A percentile compares a stretch with the other conserved stretches of the same genome.
Evolutionary conservation across 2,888 invertebrate genomes (phyloP).

Genomic region (Eledona agricola): DNA sequence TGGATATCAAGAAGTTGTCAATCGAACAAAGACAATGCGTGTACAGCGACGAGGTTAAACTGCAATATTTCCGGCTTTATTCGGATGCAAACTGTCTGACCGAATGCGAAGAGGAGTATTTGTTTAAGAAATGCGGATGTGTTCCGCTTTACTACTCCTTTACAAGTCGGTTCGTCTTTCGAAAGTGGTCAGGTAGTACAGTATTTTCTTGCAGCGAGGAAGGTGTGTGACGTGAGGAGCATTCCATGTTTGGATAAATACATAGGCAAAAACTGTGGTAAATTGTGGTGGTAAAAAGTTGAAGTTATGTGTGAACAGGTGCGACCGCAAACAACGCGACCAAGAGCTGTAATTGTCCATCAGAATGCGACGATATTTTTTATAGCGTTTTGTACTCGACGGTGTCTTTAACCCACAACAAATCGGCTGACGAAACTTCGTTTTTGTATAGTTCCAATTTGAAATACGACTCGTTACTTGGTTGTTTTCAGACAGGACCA

Average conservation of each 20-base stretch:
- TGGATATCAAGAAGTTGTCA: constrained; percentile 45
- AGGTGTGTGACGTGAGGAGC: constrained; percentile 54
- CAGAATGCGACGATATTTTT: constrained; percentile 55
- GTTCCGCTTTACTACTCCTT: constrained; percentile 53
- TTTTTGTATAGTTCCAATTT: constrained; percentile 25
- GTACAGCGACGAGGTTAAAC: constrained; percentile 40
- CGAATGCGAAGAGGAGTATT: constrained; percentile 48
- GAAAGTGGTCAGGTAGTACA: constrained; percentile 24
- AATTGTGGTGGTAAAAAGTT: too few species aligned
- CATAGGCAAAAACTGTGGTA: too few species aligned
- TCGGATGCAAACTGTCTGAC: constrained; percentile 54
- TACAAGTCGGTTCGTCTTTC: constrained; percentile 34
- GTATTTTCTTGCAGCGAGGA: constrained; percentile 40
- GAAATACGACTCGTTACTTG: constrained; percentile 7
- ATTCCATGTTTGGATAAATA: constrained; percentile 50
- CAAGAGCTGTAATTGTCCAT: constrained; percentile 47
- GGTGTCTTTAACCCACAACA: constrained; percentile 31
- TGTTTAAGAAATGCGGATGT: constrained; percentile 52
- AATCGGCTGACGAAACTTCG: constrained; percentile 10
- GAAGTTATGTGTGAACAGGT: constrained; percentile 14
- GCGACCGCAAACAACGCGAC: constrained; percentile 13
- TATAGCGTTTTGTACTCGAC: constrained; percentile 47
- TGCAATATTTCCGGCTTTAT: constrained; percentile 51
- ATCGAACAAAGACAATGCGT: constrained; percentile 52
- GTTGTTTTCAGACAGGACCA: constrained; percentile 30